phyloP scores from a whole-genome alignment of 2,888 invertebrate species.

The Xanthia icteritia region DNA sequence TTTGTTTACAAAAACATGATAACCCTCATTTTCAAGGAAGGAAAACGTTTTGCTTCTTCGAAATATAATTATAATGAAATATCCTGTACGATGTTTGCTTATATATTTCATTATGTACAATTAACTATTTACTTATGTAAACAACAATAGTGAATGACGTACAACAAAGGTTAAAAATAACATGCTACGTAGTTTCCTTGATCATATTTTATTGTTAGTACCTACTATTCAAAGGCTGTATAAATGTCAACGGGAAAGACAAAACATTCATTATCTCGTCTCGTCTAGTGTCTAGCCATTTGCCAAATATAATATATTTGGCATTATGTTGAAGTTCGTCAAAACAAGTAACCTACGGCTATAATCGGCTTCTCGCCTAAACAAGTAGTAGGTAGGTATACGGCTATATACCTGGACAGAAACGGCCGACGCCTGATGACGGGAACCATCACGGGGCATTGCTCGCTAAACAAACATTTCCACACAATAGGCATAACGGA shows the following conservation, averaged over 20 bases:
- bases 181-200: not conserved
- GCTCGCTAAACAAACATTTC: no score
- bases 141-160: constrained; percentile 1
- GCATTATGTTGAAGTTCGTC: not conserved
- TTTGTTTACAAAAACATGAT: not conserved
- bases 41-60: not conserved
- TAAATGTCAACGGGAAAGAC: not conserved
- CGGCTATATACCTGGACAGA: no score
- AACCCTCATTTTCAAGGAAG: not conserved
- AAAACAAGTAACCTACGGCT: not conserved
- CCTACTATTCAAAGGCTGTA: not conserved
- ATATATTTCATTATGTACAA: not conserved
- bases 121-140: not conserved
- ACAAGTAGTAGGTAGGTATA: not conserved
- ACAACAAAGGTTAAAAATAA: constrained; percentile 1
- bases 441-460: no score
- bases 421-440: no score
- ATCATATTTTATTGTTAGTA: not conserved
- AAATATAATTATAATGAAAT: not conserved
- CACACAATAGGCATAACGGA: no score
- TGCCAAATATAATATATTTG: not conserved
- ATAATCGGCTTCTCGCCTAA: not conserved
- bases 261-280: not conserved
- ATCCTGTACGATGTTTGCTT: not conserved
- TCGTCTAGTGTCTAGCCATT: not conserved